Evolutionary conservation across 1,140 invertebrate genomes (phyloP), one percentile per base, ranked within the genome.

Genomic region (Phthorimaea operculella): DNA sequence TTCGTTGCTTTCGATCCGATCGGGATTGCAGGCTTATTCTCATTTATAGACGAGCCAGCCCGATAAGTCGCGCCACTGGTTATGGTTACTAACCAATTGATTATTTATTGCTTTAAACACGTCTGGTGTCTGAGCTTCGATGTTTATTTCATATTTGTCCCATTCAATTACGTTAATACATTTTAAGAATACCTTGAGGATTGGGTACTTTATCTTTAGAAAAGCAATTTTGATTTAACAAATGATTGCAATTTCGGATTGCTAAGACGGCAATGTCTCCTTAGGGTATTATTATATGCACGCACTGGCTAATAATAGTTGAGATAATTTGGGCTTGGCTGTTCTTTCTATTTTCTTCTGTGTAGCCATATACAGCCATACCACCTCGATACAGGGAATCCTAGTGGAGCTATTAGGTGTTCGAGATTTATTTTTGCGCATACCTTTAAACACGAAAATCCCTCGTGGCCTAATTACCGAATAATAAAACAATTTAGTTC

Each of bases 1-100:
- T 60, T 64, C 62, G 50, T 59, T 57, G 57, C 48, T 59, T 65
- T 65, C 60, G 57, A 58, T 59, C 47, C 48, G 2, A 51, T 14
- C 18, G 33, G 36, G 52, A 57, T 47, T 59, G 55, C 49, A 51
- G 59, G 47, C 47, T 52, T 55, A 62, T 61, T 61, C 50, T 59
- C 55, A 61, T 61, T 60, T 47, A 9, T 48, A 52, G 28, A 14
- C 16, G 8, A 47, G n/a, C 11, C 16, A 28, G 21, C 21, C 21
- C 21, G 21, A 28, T 28, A 28, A 28, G 21, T 9, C 9, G 39
- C 9, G 39, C 39, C 39, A n/a, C 14, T 28, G 36, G 36, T 39
- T 34, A 6, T 34, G 33, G 6, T n/a, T 28, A 28, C 2, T 28
- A 28, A 9, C 16, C 16, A 47, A 47, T 47, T 47, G 44, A 47